Conservation (phyloP, 2,113 vertebrate species). For the Picathartes gymnocephalus region DNA sequence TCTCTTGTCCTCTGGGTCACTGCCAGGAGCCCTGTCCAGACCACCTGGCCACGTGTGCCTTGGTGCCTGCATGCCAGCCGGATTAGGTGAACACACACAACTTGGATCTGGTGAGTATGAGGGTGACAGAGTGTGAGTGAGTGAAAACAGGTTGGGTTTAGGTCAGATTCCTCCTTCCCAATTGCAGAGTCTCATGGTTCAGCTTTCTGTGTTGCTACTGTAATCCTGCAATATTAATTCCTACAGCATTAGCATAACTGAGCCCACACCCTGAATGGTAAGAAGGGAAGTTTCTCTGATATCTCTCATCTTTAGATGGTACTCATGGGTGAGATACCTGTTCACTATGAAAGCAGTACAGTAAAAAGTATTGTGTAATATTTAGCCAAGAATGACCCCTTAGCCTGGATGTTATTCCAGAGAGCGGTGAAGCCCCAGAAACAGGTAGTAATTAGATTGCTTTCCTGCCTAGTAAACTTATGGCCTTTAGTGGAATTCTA, state of each 20-base stretch:
- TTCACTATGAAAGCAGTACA: neutral
- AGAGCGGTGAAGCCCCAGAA: neutral
- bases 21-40: neutral
- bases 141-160: neutral
- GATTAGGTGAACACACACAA: fast-evolving
- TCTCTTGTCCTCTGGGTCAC: neutral
- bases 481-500: conserved; percentile 71
- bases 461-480: conserved; percentile 50
- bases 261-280: neutral
- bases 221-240: neutral
- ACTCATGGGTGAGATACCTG: neutral
- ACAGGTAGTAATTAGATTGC: neutral
- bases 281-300: neutral
- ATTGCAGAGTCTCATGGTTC: neutral
- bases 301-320: neutral
- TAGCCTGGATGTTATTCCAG: neutral
- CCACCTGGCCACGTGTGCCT: fast-evolving
- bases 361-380: neutral
- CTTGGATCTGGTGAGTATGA: neutral
- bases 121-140: neutral
- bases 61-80: fast-evolving
- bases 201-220: neutral
- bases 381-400: neutral
- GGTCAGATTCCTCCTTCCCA: neutral
- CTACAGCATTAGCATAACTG: neutral